phyloP scores from a whole-genome alignment of 2,113 vertebrate genomes.

The Pedionomus torquatus region DNA sequence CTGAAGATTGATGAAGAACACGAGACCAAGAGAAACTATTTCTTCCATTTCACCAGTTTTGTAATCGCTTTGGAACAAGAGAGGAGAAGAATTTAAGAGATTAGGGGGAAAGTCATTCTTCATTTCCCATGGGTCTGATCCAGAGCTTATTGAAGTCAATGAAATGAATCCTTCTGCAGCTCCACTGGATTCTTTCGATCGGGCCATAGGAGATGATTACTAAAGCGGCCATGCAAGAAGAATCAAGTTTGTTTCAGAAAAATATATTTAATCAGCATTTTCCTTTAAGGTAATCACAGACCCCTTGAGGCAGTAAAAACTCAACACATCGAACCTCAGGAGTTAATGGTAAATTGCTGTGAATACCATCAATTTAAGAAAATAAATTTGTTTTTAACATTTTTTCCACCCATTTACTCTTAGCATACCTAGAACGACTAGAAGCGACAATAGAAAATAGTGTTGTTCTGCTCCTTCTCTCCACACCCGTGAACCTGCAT shows the following conservation, averaged over 20 bases:
- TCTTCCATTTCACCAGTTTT: slow-evolving; percentile 37
- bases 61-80: neutral
- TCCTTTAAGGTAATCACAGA: neutral
- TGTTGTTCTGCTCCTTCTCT: neutral
- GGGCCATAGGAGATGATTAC: neutral
- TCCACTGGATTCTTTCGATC: slow-evolving; percentile 29
- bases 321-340: neutral
- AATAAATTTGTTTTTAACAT: slow-evolving; percentile 1
- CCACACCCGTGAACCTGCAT: neutral
- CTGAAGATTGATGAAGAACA: slow-evolving; percentile 37
- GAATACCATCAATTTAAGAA: neutral
- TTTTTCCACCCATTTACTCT: neutral
- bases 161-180: neutral
- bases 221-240: neutral
- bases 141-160: slow-evolving; percentile 34
- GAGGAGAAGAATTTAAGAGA: slow-evolving; percentile 31
- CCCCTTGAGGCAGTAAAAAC: neutral
- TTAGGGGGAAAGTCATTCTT: slow-evolving; percentile 39
- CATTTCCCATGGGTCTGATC: slow-evolving; percentile 14
- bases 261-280: neutral
- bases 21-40: slow-evolving; percentile 32
- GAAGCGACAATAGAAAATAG: neutral
- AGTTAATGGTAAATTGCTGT: neutral
- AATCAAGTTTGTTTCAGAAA: slow-evolving; percentile 8
- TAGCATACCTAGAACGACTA: neutral